Evolutionary conservation across 1,140 invertebrate species (phyloP).

Genomic region (Drosophila elegans): DNA sequence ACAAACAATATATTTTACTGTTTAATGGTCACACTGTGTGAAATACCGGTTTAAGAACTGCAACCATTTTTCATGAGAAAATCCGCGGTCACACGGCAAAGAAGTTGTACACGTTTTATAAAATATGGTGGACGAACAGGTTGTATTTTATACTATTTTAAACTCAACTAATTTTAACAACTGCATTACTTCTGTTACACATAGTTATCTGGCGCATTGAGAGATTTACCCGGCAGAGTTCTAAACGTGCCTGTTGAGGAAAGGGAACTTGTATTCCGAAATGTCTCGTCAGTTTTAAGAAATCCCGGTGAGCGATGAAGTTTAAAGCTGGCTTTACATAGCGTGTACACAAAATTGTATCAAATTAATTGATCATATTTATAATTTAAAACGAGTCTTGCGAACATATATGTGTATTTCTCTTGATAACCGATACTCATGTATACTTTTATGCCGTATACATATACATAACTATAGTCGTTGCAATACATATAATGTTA

Average conservation of each 20-base stretch:
- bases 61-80: too few species aligned
- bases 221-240: slow-evolving; percentile 92
- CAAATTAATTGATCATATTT: too few species aligned
- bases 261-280: slow-evolving; percentile 89
- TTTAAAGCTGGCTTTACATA: too few species aligned
- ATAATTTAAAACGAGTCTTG: too few species aligned
- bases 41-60: too few species aligned
- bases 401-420: too few species aligned
- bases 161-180: not conserved
- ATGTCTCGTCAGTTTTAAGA: slow-evolving; percentile 90
- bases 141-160: not conserved
- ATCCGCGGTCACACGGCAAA: not conserved
- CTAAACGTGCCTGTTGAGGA: slow-evolving; percentile 91
- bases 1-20: too few species aligned
- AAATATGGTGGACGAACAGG: slow-evolving; percentile 53
- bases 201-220: slow-evolving; percentile 88
- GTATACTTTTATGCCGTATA: too few species aligned
- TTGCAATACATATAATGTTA: too few species aligned
- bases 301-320: slow-evolving; percentile 88
- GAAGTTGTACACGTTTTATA: slow-evolving; percentile 14
- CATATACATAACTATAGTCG: too few species aligned
- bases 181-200: not conserved
- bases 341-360: too few species aligned
- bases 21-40: not conserved
- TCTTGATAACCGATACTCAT: too few species aligned